Evolutionary conservation across 2,113 vertebrate species (phyloP).

Genomic region (Haliaeetus leucogaster): DNA sequence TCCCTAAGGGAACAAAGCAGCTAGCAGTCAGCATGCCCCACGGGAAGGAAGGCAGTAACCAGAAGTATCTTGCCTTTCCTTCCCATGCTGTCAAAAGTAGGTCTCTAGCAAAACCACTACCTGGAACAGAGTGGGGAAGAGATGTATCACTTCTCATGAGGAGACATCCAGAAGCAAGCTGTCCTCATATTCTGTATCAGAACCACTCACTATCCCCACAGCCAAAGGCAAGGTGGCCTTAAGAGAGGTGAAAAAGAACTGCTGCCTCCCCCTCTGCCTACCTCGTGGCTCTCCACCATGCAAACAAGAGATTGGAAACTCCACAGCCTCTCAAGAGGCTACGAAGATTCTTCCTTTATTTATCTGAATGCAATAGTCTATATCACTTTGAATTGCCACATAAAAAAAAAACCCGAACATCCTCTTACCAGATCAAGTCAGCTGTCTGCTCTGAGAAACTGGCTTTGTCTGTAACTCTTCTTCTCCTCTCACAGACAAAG

Average conservation of each 20-base stretch:
- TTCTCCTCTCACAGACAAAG: not conserved
- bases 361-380: fast-evolving
- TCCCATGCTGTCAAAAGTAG: no score
- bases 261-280: not conserved
- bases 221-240: not conserved
- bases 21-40: not conserved
- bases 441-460: not conserved
- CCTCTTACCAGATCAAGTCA: not conserved
- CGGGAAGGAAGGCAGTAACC: not conserved
- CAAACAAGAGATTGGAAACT: not conserved
- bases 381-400: not conserved
- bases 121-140: not conserved
- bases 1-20: not conserved
- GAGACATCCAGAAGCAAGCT: not conserved
- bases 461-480: not conserved
- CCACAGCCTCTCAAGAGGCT: not conserved
- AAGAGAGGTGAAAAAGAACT: not conserved
- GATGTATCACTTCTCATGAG: not conserved
- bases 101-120: not conserved
- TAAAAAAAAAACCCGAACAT: not conserved
- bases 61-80: not conserved
- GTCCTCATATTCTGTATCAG: not conserved
- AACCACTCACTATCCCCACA: not conserved
- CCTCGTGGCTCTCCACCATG: not conserved
- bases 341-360: not conserved